A percentile compares a stretch with the other conserved stretches of the same genome.
These are phyloP conservation scores for Hylia prasina DNA, from an alignment of 2,113 vertebrate genomes.

Conservation along the genomic window DNA sequence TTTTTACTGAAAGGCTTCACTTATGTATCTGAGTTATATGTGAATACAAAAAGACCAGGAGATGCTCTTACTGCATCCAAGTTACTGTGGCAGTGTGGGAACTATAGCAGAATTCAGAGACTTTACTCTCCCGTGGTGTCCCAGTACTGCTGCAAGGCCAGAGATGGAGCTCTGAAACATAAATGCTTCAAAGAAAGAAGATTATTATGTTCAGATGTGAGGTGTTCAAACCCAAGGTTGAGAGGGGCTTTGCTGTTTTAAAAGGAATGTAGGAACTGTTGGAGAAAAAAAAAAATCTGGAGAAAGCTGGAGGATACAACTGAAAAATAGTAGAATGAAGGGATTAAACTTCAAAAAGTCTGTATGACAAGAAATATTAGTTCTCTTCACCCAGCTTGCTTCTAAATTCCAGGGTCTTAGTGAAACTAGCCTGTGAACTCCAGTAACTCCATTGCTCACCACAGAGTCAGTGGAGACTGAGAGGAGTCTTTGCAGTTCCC, in stretches of 20 bases:
- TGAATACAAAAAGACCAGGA: not conserved
- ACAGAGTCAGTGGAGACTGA: not conserved
- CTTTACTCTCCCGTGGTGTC: not conserved
- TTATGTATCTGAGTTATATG: not conserved
- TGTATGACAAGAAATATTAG: not conserved
- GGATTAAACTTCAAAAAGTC: not conserved
- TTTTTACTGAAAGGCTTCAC: not conserved
- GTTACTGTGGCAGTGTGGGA: not conserved
- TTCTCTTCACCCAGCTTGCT: not conserved
- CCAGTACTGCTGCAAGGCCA: not conserved
- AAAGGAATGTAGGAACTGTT: not conserved
- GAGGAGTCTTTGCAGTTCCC: not conserved
- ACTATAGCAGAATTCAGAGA: not conserved
- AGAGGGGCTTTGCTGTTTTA: not conserved
- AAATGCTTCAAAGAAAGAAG: not conserved
- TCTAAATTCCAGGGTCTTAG: not conserved
- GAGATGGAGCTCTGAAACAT: not conserved
- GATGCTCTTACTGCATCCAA: not conserved
- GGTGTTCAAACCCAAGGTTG: not conserved
- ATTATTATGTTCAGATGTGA: not conserved
- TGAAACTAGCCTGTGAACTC: not conserved
- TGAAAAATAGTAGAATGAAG: not conserved
- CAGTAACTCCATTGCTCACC: not conserved
- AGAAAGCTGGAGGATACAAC: not conserved
- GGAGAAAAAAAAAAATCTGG: not conserved